Conservation (phyloP, 2,113 vertebrate genomes). For the Gymnarchus niloticus region DNA sequence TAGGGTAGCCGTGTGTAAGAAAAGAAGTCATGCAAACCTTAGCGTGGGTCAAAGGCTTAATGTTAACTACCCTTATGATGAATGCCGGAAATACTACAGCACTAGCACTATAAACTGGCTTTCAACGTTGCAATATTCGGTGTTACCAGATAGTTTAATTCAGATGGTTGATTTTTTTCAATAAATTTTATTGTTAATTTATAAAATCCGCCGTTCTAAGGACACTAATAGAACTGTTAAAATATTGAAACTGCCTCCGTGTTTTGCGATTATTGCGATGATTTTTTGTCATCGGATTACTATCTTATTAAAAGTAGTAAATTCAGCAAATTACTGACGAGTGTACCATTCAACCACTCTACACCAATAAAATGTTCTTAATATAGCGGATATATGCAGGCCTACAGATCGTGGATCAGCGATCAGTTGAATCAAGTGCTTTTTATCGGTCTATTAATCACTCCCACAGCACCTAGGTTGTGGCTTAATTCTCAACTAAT, state of each 20-base stretch:
- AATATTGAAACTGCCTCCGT: neutral
- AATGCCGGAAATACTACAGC: too few species aligned
- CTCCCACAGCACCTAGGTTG: neutral
- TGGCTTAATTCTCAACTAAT: neutral
- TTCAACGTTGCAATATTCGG: neutral
- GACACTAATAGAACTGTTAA: neutral
- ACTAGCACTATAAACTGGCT: too few species aligned
- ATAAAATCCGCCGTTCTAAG: neutral
- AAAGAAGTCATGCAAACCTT: slow-evolving; percentile 15
- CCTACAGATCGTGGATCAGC: neutral
- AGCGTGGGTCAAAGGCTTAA: neutral
- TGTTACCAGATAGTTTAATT: neutral
- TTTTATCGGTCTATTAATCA: neutral
- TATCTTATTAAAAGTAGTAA: neutral
- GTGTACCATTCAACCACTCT: too few species aligned
- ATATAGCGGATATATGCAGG: too few species aligned
- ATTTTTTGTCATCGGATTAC: neutral
- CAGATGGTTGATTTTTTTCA: neutral
- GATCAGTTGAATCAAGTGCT: neutral
- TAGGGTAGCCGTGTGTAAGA: slow-evolving; percentile 16
- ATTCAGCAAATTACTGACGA: neutral
- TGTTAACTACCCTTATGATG: too few species aligned
- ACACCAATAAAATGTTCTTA: neutral
- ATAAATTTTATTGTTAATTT: neutral
- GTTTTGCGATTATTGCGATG: neutral